Base-by-base conservation (phyloP, 2,888 invertebrate species). In the Cerceris rybyensis region DNA sequence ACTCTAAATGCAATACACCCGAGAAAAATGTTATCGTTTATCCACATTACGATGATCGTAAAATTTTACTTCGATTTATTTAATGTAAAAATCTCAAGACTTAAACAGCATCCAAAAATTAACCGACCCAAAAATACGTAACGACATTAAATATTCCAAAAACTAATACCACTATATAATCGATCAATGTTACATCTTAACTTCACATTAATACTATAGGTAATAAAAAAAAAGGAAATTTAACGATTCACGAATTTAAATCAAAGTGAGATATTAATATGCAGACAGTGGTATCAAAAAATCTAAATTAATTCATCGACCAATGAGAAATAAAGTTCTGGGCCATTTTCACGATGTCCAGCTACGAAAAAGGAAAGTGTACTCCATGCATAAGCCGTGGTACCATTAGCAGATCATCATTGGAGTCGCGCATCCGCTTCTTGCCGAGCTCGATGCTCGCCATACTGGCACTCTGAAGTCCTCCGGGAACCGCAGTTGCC, bases 401-500 rank as follows among this genome's bases (percentile, higher is more conserved):
- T 98, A 98, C 98, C 98, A 98, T 97, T 96, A 98, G 95, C 95
- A 97, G 95, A 94, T 97, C 96, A 94, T 96, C 96, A 94, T 96
- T 96, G 94, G 95, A 95, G 94, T 96, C 96, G 93, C 95, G 96
- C 95, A 97, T 96, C 95, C 98, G 97, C 96, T 98, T 98, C 97
- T 98, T 98, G 96, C 97, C 97, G 94, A 96, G 95, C 95, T 97
- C 97, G 95, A 96, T 95, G 95, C 94, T 93, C 92, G 94, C 94
- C 94, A 93, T 94, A 94, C 95, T 94, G 93, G 96, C 94, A 94
- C 95, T 93, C 93, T 94, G 94, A 93, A 94, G 94, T 94, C 93
- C 93, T 93, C 91, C 92, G 92, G 94, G 93, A 91, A 94, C 93
- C 91, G 93, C 93, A 92, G 93, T 92, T 90, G 93, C 93, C 80